Percentiles rank a stretch among this genome's conserved stretches.
Conservation (phyloP, 2,113 vertebrate genomes). For the Daboia siamensis region DNA sequence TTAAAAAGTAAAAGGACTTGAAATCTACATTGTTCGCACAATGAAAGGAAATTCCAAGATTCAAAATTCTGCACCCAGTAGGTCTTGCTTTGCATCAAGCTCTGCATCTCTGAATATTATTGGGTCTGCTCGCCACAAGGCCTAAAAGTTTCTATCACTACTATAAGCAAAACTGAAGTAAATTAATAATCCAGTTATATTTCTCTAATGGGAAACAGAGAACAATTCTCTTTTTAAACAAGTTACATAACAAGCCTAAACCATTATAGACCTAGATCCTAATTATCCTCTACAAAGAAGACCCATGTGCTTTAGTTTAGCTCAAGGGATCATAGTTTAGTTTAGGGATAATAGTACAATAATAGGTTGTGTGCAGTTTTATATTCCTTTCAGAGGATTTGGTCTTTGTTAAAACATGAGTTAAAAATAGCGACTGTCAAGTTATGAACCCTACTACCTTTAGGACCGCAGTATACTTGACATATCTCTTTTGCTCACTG, state of each 20-base stretch:
- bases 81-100: background rate
- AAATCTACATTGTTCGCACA: background rate
- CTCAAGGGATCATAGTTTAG: background rate
- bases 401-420: background rate
- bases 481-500: background rate
- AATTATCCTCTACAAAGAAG: background rate
- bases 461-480: background rate
- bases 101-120: background rate
- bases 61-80: background rate
- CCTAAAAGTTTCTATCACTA: background rate
- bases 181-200: background rate
- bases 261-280: background rate
- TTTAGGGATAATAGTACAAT: background rate
- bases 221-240: background rate
- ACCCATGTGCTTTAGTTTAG: background rate
- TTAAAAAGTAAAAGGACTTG: background rate
- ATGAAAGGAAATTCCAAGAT: background rate
- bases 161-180: background rate
- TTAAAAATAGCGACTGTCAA: background rate
- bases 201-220: background rate
- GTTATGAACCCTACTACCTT: no score
- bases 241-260: background rate
- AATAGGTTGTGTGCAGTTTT: background rate
- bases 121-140: background rate
- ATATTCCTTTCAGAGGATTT: background rate